Evolutionary conservation across 2,113 vertebrate genomes (phyloP).

Genomic region (Callospermophilus lateralis): DNA sequence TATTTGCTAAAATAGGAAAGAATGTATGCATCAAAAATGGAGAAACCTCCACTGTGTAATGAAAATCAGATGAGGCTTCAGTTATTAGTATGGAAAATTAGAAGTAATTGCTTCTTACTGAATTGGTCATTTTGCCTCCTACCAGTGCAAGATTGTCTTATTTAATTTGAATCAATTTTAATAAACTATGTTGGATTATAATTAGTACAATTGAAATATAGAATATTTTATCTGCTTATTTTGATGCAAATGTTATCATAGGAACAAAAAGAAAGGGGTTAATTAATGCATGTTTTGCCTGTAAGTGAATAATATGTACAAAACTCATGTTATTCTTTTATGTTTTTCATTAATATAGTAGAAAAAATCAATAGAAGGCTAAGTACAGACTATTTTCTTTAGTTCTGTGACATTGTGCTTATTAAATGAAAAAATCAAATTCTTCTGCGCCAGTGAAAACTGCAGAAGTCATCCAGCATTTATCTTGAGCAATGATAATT

Average conservation of each 20-base stretch:
- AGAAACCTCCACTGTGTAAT: background rate
- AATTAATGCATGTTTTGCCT: conserved; percentile 76
- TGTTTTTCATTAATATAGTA: conserved; percentile 65
- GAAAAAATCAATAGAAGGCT: conserved; percentile 54
- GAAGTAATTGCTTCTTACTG: conserved; percentile 68
- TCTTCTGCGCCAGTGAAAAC: conserved; percentile 63
- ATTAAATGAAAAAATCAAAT: conserved; percentile 54
- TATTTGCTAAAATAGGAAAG: background rate
- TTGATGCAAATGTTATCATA: conserved; percentile 76
- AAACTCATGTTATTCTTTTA: conserved; percentile 66
- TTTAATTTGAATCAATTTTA: conserved; percentile 81
- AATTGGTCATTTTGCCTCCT: conserved; percentile 57
- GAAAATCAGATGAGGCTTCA: conserved; percentile 5
- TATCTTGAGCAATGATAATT: conserved; percentile 79
- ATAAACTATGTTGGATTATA: conserved; percentile 81
- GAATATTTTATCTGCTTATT: conserved; percentile 82
- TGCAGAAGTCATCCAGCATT: conserved; percentile 78
- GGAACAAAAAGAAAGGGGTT: conserved; percentile 70
- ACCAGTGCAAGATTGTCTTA: conserved; percentile 70
- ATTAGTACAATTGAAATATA: conserved; percentile 82
- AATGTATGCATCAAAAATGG: background rate
- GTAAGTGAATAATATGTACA: conserved; percentile 69
- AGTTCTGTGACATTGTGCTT: conserved; percentile 46
- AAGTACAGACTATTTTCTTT: conserved; percentile 62
- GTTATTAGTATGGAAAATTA: conserved; percentile 80